Base-by-base conservation (phyloP, 2,113 vertebrate genomes). In the Candoia aspera region DNA sequence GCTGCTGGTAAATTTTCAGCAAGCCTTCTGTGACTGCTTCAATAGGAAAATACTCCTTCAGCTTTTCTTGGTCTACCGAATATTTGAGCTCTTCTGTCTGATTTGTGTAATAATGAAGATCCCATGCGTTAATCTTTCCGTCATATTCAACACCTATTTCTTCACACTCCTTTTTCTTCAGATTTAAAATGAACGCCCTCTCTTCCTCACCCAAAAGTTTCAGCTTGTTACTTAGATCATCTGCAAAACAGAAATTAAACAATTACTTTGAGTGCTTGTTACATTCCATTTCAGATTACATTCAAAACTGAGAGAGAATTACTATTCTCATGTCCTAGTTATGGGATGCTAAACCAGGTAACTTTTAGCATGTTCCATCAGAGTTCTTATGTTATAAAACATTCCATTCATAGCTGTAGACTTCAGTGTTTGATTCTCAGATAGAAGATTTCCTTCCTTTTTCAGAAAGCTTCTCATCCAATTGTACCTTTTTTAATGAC, bases 61-160 rank as follows among this genome's bases (percentile, higher is more conserved):
- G 97, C 92, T 98, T 98, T 96, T 99, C 99, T 95, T 99, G 99
- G 96, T 99, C 98, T 88, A 99, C 96, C 0, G 98, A 98, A 64
- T 98, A 99, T 96, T 98, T 98, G 95, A 99, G 97, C 95, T 98
- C 98, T 96, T 99, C 98, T 90, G 98, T 98, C 94, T 98, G 98
- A 86, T 98, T 99, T 98, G 99, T 99, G 95, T 99, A 99, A 94
- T 99, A 99, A 84, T 98, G 97, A 57, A 99, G 95, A 96, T 99
- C 99, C 99, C 99, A 99, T 6, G 98, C 98, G 13, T 99, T 98
- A 96, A 99, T 98, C 97, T 96, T 98, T 90, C 97, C 98, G 24
- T 99, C 99, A 49, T 97, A 99, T 24, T 95, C 91, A 33, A 96
- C 94, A 57, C 98, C 98, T 96, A 92, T 97, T 96, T 98, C 98